Evolutionary conservation across 1,140 invertebrate species (phyloP).

Genomic region (Lepidotrigona ventralis): DNA sequence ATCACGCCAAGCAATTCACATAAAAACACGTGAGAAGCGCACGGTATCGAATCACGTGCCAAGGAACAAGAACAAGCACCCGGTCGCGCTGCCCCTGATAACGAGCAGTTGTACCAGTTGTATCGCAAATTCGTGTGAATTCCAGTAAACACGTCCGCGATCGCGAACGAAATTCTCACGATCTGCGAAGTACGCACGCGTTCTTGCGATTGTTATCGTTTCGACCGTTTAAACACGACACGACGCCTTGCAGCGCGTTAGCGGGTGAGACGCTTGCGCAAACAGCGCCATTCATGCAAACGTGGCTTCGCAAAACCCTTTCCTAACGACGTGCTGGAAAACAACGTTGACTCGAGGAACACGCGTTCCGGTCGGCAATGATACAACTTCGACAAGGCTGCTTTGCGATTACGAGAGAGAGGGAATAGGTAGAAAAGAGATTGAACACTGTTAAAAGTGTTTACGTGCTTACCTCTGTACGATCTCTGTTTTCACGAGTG

Average conservation of each 20-base stretch:
- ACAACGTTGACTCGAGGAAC: conserved; percentile 52
- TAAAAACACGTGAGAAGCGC: background rate
- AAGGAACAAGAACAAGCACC: background rate
- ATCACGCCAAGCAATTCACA: background rate
- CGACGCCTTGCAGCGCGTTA: background rate
- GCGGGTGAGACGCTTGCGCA: conserved; percentile 22
- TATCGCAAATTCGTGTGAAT: background rate
- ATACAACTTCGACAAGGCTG: background rate
- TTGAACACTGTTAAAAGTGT: too few relatives aligned
- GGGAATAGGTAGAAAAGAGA: too few relatives aligned
- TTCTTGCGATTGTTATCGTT: conserved; percentile 50
- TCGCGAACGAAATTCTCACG: background rate
- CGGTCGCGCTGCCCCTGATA: background rate
- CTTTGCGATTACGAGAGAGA: background rate
- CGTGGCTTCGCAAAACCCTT: conserved; percentile 36
- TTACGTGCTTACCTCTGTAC: background rate
- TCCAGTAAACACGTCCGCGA: conserved; percentile 10
- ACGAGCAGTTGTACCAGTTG: conserved; percentile 15
- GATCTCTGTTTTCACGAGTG: background rate
- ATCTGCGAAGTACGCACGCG: background rate
- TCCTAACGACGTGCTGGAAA: conserved; percentile 39
- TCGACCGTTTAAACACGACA: conserved; percentile 10
- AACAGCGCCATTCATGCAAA: conserved; percentile 49
- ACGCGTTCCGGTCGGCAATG: background rate
- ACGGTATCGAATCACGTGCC: background rate